A percentile compares a stretch with the other conserved stretches of the same genome.
These are phyloP conservation scores for Fragum sueziense DNA, from an alignment of 2,888 invertebrate genomes.

Conservation along the genomic window DNA sequence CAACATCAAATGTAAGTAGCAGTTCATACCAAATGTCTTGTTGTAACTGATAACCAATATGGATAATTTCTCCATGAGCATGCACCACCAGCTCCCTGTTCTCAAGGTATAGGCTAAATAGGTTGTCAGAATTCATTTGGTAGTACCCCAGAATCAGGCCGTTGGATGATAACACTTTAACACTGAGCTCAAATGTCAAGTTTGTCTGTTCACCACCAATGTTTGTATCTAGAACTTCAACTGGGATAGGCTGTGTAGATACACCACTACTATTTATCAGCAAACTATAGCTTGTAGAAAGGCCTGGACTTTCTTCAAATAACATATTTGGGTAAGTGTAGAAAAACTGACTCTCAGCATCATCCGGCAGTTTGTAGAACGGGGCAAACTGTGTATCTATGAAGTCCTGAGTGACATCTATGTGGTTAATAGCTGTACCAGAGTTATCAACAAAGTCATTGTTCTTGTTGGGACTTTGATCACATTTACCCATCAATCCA, in stretches of 20 bases:
- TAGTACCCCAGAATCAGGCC: conserved; percentile 57
- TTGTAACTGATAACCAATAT: conserved; percentile 31
- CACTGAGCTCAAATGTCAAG: conserved; percentile 43
- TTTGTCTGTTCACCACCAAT: not conserved
- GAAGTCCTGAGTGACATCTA: conserved; percentile 34
- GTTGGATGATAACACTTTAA: conserved; percentile 24
- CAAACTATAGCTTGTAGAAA: conserved; percentile 57
- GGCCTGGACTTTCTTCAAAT: conserved; percentile 34
- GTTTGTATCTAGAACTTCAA: not conserved
- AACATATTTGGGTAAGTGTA: conserved; percentile 38
- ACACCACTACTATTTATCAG: conserved; percentile 57
- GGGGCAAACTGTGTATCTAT: conserved; percentile 42
- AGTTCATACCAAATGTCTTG: conserved; percentile 57
- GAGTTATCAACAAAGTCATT: conserved; percentile 64
- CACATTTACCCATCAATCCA: conserved; percentile 71
- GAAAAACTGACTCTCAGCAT: conserved; percentile 16
- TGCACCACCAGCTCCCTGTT: conserved; percentile 30
- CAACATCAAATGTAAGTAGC: conserved; percentile 47
- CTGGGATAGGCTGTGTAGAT: conserved; percentile 1
- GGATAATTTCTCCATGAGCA: conserved; percentile 33
- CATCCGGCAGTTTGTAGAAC: conserved; percentile 16
- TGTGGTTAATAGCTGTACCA: conserved; percentile 30
- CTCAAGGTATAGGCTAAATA: conserved; percentile 50
- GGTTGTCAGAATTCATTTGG: conserved; percentile 29
- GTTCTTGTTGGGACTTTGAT: conserved; percentile 59